Percentiles rank a stretch among this genome's conserved stretches.
Conservation (phyloP, 1,140 invertebrate genomes). For the Drosophila pectinifera region DNA sequence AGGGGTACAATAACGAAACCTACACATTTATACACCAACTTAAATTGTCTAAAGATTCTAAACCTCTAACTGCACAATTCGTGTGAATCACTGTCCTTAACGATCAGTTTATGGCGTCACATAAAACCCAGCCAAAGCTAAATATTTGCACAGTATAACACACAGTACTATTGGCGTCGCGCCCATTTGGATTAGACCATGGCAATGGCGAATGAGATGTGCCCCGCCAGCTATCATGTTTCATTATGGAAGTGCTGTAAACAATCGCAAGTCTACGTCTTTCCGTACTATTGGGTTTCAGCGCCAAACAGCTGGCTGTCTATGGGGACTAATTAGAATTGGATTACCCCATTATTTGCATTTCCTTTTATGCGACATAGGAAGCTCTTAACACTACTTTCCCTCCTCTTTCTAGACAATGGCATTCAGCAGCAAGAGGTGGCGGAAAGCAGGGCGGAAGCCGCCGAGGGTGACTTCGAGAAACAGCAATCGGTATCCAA, state of each 20-base stretch:
- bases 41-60: not conserved
- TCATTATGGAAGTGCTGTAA: slow-evolving; percentile 44
- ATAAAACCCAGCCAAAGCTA: not conserved
- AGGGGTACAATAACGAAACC: no score
- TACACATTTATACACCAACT: no score
- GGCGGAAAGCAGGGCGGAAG: slow-evolving; percentile 44
- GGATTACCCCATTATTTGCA: slow-evolving; percentile 11
- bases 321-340: slow-evolving; percentile 30
- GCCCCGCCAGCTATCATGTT: slow-evolving; percentile 18
- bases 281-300: slow-evolving; percentile 30
- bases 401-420: slow-evolving; percentile 51
- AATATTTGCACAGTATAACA: slow-evolving; percentile 21
- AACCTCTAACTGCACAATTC: not conserved
- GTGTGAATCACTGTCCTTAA: slow-evolving; percentile 1
- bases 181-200: slow-evolving; percentile 14
- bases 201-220: slow-evolving; percentile 3
- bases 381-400: slow-evolving; percentile 13
- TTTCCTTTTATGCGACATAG: slow-evolving; percentile 3
- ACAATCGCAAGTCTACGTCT: slow-evolving; percentile 16
- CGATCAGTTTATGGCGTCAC: not conserved
- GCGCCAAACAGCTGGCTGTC: not conserved
- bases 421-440: slow-evolving; percentile 52
- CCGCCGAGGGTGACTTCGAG: slow-evolving; percentile 8
- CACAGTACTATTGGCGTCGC: slow-evolving; percentile 1
- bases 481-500: slow-evolving; percentile 46